A percentile compares a stretch with the other conserved stretches of the same genome.
phyloP scores from a whole-genome alignment of 2,797 vertebrate genomes.

The Pangasius krempfi region DNA sequence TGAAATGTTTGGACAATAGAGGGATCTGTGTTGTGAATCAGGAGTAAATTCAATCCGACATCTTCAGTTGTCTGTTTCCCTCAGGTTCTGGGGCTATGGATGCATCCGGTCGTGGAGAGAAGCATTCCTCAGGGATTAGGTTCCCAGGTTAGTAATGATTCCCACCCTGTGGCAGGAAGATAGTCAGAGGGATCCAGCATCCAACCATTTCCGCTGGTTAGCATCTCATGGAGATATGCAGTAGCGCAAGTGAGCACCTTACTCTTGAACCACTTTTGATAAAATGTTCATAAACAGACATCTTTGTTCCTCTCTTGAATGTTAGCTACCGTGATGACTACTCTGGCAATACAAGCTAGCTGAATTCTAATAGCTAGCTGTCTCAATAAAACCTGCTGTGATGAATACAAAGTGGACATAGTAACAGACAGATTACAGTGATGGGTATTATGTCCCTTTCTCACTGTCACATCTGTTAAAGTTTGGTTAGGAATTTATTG shows the following conservation, averaged over 20 bases:
- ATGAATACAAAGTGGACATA: not conserved
- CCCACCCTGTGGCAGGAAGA: conserved; percentile 30
- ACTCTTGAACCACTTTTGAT: not conserved
- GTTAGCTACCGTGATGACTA: not conserved
- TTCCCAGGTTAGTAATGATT: conserved; percentile 61
- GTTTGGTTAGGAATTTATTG: not conserved
- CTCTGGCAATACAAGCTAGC: not conserved
- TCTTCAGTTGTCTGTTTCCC: conserved; percentile 54
- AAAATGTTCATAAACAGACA: not conserved
- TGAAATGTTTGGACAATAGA: conserved; percentile 54
- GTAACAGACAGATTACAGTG: not conserved
- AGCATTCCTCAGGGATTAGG: conserved; percentile 59
- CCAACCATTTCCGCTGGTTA: conserved; percentile 20
- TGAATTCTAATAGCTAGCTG: not conserved
- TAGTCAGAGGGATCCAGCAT: not conserved
- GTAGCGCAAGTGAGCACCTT: not conserved
- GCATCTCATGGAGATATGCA: conserved; percentile 9
- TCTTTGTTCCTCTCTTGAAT: not conserved
- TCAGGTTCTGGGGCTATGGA: conserved; percentile 50
- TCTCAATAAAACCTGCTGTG: not conserved
- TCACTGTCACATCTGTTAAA: not conserved
- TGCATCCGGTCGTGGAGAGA: conserved; percentile 54
- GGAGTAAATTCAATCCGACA: conserved; percentile 50
- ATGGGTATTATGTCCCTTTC: not conserved
- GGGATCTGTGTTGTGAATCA: conserved; percentile 55